Percentiles rank a stretch among this genome's conserved stretches.
Evolutionary conservation across 1,140 invertebrate genomes (phyloP).

Genomic region (Vollenhovia emeryi): DNA sequence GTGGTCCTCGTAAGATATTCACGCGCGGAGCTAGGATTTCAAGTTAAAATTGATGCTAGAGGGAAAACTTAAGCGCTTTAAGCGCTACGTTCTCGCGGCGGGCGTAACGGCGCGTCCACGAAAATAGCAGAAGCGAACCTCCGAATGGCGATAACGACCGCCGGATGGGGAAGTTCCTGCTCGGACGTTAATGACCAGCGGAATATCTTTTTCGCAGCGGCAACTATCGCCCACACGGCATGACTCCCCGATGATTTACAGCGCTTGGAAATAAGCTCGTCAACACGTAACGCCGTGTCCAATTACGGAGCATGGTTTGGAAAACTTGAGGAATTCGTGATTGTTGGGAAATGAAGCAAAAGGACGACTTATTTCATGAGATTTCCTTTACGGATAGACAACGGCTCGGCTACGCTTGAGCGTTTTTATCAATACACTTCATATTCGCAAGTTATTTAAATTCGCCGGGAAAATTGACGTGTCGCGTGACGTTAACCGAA

Average conservation of each 20-base stretch:
- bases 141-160: slow-evolving; percentile 67
- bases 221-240: slow-evolving; percentile 47
- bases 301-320: neutral
- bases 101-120: slow-evolving; percentile 13
- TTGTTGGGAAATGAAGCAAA: neutral
- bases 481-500: neutral
- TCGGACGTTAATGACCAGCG: slow-evolving; percentile 65
- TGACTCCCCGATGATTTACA: slow-evolving; percentile 57
- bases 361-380: neutral
- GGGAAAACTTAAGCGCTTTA: neutral
- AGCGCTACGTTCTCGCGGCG: neutral
- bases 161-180: slow-evolving; percentile 66
- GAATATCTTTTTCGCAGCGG: slow-evolving; percentile 59
- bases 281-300: slow-evolving; percentile 3
- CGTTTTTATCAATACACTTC: neutral
- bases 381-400: neutral
- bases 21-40: neutral
- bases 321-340: neutral
- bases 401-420: too few species aligned
- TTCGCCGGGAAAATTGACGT: neutral
- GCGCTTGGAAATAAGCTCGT: neutral
- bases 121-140: slow-evolving; percentile 60
- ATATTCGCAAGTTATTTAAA: neutral
- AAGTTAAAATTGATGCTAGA: slow-evolving; percentile 8
- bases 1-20: neutral